A percentile compares a stretch with the other conserved stretches of the same genome.
Evolutionary conservation across 2,797 vertebrate species (phyloP).

Genomic region (Gobionotothen gibberifrons): DNA sequence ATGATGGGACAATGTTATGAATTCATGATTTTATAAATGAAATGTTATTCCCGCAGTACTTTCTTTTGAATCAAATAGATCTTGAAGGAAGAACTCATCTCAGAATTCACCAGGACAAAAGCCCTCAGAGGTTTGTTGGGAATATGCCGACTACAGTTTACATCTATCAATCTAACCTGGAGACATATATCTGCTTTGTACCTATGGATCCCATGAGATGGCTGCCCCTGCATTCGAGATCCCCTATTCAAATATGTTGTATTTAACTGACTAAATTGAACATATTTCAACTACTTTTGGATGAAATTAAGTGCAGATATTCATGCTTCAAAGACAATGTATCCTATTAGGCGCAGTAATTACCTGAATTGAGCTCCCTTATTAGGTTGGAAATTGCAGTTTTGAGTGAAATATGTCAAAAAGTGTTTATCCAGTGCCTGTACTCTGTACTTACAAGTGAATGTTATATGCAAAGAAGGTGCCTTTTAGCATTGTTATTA

Average conservation of each 20-base stretch:
- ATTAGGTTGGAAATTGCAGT: background rate
- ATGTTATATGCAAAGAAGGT: background rate
- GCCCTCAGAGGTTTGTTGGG: conserved; percentile 37
- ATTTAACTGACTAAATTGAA: background rate
- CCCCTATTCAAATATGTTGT: background rate
- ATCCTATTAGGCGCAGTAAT: background rate
- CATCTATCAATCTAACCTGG: conserved; percentile 3
- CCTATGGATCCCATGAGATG: conserved; percentile 6
- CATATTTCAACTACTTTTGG: background rate
- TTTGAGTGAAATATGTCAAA: background rate
- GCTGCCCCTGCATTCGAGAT: background rate
- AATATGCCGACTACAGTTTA: conserved; percentile 28
- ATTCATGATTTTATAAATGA: conserved; percentile 45
- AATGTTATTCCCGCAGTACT: conserved; percentile 18
- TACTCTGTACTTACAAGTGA: background rate
- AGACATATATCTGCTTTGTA: conserved; percentile 8
- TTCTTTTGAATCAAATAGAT: conserved; percentile 45
- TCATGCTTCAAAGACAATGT: background rate
- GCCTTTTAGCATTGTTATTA: background rate
- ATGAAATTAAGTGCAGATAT: background rate
- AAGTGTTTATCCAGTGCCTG: background rate
- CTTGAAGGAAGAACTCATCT: conserved; percentile 40
- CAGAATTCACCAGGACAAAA: conserved; percentile 33
- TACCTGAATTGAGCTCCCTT: no score
- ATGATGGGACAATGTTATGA: conserved; percentile 26